phyloP scores from a whole-genome alignment of 2,113 vertebrate species.

The Trachemys scripta region DNA sequence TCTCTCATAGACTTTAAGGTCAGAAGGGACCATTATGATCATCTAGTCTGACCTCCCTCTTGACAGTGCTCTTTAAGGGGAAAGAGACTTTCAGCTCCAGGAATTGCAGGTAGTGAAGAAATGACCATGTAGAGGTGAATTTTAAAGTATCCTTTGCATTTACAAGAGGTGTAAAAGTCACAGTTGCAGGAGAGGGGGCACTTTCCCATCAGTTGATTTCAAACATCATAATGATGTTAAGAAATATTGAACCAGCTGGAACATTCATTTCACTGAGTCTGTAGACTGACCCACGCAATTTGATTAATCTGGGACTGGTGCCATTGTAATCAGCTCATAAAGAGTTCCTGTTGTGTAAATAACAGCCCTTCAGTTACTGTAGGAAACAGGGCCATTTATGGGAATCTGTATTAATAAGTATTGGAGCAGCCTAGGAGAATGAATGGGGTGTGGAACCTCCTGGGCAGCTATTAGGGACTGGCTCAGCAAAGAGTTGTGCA shows the following conservation, averaged over 20 bases:
- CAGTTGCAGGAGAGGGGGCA: not conserved
- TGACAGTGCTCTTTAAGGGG: not conserved
- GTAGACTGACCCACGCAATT: not conserved
- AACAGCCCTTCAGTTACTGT: not conserved
- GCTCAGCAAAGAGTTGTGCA: not conserved
- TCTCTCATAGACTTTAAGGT: not conserved
- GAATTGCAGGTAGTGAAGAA: not conserved
- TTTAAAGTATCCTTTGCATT: not conserved
- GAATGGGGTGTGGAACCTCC: not conserved
- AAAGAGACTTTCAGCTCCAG: not conserved
- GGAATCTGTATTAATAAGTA: accelerated
- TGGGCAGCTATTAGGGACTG: not conserved
- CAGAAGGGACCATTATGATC: no score
- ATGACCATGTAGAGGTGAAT: not conserved
- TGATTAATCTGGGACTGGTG: not conserved
- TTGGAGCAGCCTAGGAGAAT: not conserved
- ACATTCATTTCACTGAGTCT: not conserved
- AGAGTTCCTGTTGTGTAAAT: not conserved
- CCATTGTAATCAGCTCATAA: not conserved
- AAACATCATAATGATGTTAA: not conserved
- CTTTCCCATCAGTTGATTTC: not conserved
- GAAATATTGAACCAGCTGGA: not conserved
- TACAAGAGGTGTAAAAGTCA: not conserved
- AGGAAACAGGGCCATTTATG: not conserved
- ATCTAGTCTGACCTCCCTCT: not conserved